Base-by-base conservation (phyloP, 2,797 vertebrate species). In the Catamblyrhynchus diadema region DNA sequence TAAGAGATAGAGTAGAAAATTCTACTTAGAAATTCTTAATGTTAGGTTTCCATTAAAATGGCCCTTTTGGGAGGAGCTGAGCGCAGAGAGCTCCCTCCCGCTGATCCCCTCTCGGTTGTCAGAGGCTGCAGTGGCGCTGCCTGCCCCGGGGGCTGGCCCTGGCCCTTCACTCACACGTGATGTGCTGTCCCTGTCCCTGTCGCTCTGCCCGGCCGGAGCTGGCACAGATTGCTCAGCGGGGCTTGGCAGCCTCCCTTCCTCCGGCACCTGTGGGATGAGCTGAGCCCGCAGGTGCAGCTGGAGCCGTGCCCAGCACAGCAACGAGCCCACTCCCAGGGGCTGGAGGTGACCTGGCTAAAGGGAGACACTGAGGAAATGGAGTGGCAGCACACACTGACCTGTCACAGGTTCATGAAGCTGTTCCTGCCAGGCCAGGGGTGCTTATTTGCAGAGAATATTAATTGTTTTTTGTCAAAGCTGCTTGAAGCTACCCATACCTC, bases 21-120 rank as follows among this genome's bases (percentile, higher is more conserved):
- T 50, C 18, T 35, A 8, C 32, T 39, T 27, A 9, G 35, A 62
- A 65, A 33, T 35, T 3, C 7, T 42, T 44, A 3, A 16, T 1
- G 79, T 50, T 39, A n/a, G 35, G 4, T 80, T 82, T n/a, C 37
- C 12, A 2, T 25, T 8, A 22, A 69, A 69, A 20, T 7, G 22
- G 5, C 35, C 14, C 7, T 45, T 61, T 23, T 20, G 33, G 10
- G 75, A 20, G 70, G n/a, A 44, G 45, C 82, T 0, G 28, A 21
- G 37, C 33, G 0, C n/a, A 3, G n/a, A 2, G 0, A 9, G 11
- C 25, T 65, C 30, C 64, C 25, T 65, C 32, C 60, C 0, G 17
- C 89, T 57, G 91, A 2, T 12, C 11, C 0, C 20, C 12, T 0
- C 24, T 64, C 32, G 18, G 3, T 32, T 35, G 48, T 42, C 3